These are phyloP conservation scores for Mellilla xanthometata DNA, from an alignment of 2,888 invertebrate species.

Conservation along the genomic window DNA sequence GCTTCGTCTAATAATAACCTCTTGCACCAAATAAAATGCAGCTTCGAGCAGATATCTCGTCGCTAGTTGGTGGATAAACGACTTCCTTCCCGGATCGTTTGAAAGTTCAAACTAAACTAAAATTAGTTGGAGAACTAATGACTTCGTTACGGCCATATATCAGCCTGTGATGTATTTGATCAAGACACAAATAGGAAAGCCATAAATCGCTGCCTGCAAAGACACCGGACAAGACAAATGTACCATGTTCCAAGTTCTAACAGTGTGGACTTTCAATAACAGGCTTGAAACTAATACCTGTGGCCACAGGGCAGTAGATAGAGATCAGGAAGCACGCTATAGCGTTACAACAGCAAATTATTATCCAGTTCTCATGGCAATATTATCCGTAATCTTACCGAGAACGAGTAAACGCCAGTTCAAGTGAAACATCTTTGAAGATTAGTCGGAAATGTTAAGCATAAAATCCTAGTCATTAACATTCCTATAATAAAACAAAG, in stretches of 20 bases:
- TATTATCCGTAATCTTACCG: background rate
- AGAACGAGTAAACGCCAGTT: too few species aligned
- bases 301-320: background rate
- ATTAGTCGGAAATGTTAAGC: too few species aligned
- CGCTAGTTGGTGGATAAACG: constrained; percentile 44
- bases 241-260: constrained; percentile 7
- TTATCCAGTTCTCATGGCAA: background rate
- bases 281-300: constrained; percentile 1
- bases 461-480: too few species aligned
- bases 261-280: constrained; percentile 6
- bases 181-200: constrained; percentile 55
- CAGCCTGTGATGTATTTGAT: constrained; percentile 52
- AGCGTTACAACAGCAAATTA: background rate
- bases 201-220: constrained; percentile 59
- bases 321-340: background rate
- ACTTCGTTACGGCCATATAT: constrained; percentile 57
- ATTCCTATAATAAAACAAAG: too few species aligned
- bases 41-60: constrained; percentile 27
- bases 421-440: too few species aligned
- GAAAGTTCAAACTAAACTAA: constrained; percentile 45
- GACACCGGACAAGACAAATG: constrained; percentile 62
- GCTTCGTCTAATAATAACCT: constrained; percentile 10
- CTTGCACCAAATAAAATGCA: constrained; percentile 18
- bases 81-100: constrained; percentile 52
- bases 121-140: constrained; percentile 65